Conservation (phyloP, 2,113 vertebrate genomes). For the Narcine bancroftii region DNA sequence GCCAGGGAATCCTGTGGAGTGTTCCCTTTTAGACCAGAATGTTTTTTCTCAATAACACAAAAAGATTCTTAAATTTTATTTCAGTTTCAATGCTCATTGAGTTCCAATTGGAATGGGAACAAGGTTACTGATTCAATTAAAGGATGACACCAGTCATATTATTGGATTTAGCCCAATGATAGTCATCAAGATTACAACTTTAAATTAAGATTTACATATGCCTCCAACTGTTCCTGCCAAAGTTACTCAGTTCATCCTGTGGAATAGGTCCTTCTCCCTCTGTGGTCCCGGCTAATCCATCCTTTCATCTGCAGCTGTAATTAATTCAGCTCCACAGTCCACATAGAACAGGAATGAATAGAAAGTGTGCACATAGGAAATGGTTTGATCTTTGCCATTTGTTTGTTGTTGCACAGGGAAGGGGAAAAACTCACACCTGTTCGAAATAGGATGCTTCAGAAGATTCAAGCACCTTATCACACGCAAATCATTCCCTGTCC, state of each 20-base stretch:
- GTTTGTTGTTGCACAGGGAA: not conserved
- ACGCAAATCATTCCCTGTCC: not conserved
- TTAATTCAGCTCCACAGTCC: conserved; percentile 18
- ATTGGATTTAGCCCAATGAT: not conserved
- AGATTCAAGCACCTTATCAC: not conserved
- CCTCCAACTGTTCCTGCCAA: not conserved
- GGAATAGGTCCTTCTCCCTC: not conserved
- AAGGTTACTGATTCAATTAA: not conserved
- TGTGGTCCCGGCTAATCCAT: not conserved
- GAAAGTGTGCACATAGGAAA: not conserved
- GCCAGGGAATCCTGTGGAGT: not conserved
- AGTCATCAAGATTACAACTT: not conserved
- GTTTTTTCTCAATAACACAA: not conserved
- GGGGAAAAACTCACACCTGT: not conserved
- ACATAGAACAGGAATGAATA: not conserved
- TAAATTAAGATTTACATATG: not conserved
- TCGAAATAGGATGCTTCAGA: not conserved
- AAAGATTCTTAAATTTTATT: not conserved
- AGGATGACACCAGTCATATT: not conserved
- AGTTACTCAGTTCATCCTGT: not conserved
- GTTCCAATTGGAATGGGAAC: not conserved
- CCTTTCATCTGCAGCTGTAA: conserved; percentile 4
- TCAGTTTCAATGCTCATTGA: no score
- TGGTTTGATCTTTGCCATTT: not conserved
- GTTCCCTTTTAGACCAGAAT: not conserved